Conservation (phyloP, 1,140 invertebrate genomes). For the Cherax destructor region DNA sequence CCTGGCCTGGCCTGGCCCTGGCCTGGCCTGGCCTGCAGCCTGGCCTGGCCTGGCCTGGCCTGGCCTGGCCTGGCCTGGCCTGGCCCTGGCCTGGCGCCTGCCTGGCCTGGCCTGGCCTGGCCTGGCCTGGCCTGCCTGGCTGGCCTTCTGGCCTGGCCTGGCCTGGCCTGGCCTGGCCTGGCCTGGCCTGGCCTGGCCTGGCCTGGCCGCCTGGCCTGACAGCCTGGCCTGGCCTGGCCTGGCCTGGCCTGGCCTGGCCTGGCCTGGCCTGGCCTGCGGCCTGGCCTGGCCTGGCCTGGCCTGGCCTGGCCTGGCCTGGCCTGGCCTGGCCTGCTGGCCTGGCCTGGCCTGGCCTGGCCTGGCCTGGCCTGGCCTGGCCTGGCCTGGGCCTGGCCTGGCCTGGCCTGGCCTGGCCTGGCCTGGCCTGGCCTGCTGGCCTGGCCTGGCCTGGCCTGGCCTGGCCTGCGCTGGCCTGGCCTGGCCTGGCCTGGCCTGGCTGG, state of each 20-base stretch:
- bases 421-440: too few relatives aligned
- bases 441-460: conserved; percentile 33
- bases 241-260: neutral
- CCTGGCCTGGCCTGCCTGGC: conserved; percentile 49
- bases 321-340: too few relatives aligned
- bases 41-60: too few relatives aligned
- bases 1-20: too few relatives aligned
- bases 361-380: conserved; percentile 39
- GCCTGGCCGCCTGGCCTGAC: too few relatives aligned
- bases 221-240: conserved; percentile 47
- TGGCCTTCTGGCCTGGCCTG: too few relatives aligned
- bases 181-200: neutral
- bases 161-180: conserved; percentile 27
- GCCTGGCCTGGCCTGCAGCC: too few relatives aligned
- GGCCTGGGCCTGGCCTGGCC: conserved; percentile 55
- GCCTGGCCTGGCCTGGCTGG: too few relatives aligned
- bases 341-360: neutral
- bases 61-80: too few relatives aligned
- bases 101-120: neutral
- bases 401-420: conserved; percentile 44
- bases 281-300: conserved; percentile 39
- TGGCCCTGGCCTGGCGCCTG: too few relatives aligned
- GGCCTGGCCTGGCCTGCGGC: too few relatives aligned
- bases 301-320: conserved; percentile 29
- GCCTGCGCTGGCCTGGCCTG: neutral